These are phyloP conservation scores for Picathartes gymnocephalus DNA, from an alignment of 2,113 vertebrate species.

Conservation along the genomic window DNA sequence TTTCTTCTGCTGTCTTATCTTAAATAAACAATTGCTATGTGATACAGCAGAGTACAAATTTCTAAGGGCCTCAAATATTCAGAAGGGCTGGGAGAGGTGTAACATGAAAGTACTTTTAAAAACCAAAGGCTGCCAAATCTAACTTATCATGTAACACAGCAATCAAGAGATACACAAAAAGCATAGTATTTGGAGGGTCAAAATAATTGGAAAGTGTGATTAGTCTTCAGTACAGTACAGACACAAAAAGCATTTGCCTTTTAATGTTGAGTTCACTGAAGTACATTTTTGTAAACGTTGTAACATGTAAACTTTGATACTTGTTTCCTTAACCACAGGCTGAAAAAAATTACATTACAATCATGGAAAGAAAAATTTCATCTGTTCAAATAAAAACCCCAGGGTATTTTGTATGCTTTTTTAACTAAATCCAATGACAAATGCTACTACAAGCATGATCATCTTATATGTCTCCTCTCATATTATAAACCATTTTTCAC, in stretches of 20 bases:
- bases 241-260: neutral
- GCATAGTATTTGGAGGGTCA: neutral
- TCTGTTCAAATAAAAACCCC: neutral
- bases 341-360: neutral
- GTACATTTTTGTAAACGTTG: neutral
- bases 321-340: neutral
- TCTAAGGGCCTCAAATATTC: neutral
- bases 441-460: neutral
- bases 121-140: neutral
- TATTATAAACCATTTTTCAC: neutral
- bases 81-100: neutral
- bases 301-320: neutral
- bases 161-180: neutral
- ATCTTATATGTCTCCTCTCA: neutral
- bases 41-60: neutral
- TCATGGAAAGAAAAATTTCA: neutral
- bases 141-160: neutral
- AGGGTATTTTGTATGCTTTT: neutral
- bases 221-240: neutral
- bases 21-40: neutral
- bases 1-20: neutral
- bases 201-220: neutral
- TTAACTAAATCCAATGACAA: neutral
- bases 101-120: neutral
- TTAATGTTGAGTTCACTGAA: neutral